Evolutionary conservation across 1,140 invertebrate species (phyloP), one percentile per base, ranked within the genome.

Genomic region (Rhyacophila brunnea): DNA sequence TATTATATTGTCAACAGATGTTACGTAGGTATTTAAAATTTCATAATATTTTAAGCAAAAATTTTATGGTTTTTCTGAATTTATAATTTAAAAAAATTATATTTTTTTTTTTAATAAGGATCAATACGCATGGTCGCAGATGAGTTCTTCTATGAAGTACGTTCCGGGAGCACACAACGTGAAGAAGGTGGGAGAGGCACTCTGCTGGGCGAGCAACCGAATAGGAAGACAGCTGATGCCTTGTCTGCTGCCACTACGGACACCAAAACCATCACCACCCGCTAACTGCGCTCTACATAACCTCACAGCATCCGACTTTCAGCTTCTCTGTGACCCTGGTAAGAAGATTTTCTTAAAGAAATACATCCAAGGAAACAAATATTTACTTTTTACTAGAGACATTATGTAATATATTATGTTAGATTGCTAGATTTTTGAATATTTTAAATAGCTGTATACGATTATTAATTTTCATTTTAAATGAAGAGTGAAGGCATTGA

Each of bases 231-330:
- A 89, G 67, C 71, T 72, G n/a, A 78, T 81, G 13, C 84, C 87
- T 1, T 90, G 87, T 71, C 74, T 85, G 15, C 88, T 88, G 71
- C 83, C 85, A 10, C 85, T 86, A 10, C 86, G 85, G 72, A 81
- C 84, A 19, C 91, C 91, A 3, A 89, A 91, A 60, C 82, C 87
- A 17, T 81, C 91, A 9, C 78, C 85, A 34, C 52, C 52, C 6
- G 35, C 35, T 15, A 92, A 92, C 70, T 93, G 91, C 71, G 87
- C 85, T 5, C 79, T 91, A n/a, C 80, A 86, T 58, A 92, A 92
- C 69, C 84, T 88, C 60, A 92, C 89, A 4, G 85, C 87, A 48
- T 87, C 91, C 63, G 86, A 87, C 1, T 69, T 91, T 56, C 79
- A 85, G 62, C 79, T 91, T 1, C 65, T 70, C 17, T 79, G 77